Evolutionary conservation across 2,113 vertebrate genomes (phyloP), one percentile per base, ranked within the genome.

Genomic region (Terrapene triunguis): DNA sequence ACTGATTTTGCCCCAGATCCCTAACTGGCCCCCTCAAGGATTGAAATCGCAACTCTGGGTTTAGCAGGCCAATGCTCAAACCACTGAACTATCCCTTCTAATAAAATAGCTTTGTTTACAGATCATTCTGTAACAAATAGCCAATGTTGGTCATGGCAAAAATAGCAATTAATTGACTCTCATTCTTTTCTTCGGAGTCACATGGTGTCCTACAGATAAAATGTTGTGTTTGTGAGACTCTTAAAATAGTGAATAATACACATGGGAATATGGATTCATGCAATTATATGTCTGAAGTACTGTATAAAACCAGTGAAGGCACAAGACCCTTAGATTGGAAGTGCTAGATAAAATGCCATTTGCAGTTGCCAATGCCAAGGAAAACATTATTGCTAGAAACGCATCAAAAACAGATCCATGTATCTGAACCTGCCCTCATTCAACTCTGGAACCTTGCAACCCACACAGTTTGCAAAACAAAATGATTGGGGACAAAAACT

Each of bases 91-190:
- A 5, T 44, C 42, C 42, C 42, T 44, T 44, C 83, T 85, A 87
- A 47, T 51, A 84, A 95, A 96, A 95, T 95, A 82, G 53, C 79
- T 96, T 95, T 97, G 92, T 93, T 97, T 97, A 89, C 81, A 83
- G 35, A 78, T 92, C 47, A 78, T 82, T 94, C 89, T 74, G 42
- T 87, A 82, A 91, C 50, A 96, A 89, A 93, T 57, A 83, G 1
- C 62, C 53, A 94, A 86, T 83, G 93, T 94, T 0, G 0, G 38
- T 74, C 53, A 87, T 19, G 57, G 24, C 44, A 96, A 97, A 97
- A 97, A 91, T 87, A 95, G 74, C 81, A 85, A 95, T 91, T 97
- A 95, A 94, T 96, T 97, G 79, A 93, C 87, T 97, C 94, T 91
- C 78, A 78, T 96, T 95, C 95, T 90, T 62, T 62, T 35, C 59